A percentile compares a stretch with the other conserved stretches of the same genome.
These are phyloP conservation scores for Ctenodactylus gundi DNA, from an alignment of 2,113 vertebrate genomes.

Conservation along the genomic window DNA sequence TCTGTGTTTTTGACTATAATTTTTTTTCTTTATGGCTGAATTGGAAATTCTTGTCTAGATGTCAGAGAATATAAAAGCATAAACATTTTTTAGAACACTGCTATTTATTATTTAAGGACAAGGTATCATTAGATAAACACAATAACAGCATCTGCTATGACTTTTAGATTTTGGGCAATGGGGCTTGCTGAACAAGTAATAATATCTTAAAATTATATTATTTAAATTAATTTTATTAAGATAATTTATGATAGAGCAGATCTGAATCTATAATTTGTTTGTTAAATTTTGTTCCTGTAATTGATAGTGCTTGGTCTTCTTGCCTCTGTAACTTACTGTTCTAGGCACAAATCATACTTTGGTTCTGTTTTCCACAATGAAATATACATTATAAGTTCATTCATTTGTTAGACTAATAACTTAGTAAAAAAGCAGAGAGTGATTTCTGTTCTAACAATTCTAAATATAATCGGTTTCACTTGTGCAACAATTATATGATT, in stretches of 20 bases:
- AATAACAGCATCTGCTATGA: neutral
- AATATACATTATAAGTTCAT: constrained; percentile 58
- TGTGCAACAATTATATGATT: constrained; percentile 10
- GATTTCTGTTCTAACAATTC: neutral
- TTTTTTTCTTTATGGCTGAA: neutral
- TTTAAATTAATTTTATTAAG: neutral
- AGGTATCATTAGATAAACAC: neutral
- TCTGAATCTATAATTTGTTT: neutral
- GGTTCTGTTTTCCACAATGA: constrained; percentile 64
- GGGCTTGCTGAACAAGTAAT: neutral
- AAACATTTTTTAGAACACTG: neutral
- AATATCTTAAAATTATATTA: neutral
- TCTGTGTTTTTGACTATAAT: no score
- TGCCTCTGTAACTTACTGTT: constrained; percentile 16
- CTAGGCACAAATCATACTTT: constrained; percentile 40
- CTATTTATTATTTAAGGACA: neutral
- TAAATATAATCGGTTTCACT: constrained; percentile 53
- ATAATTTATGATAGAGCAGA: neutral
- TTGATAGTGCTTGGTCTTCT: neutral
- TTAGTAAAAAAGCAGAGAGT: constrained; percentile 60
- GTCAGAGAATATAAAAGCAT: neutral
- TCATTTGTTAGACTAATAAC: constrained; percentile 31
- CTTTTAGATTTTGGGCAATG: neutral
- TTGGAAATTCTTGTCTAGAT: neutral
- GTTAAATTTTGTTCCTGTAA: neutral